phyloP scores from a whole-genome alignment of 2,797 vertebrate genomes.

The Sciurus carolinensis region DNA sequence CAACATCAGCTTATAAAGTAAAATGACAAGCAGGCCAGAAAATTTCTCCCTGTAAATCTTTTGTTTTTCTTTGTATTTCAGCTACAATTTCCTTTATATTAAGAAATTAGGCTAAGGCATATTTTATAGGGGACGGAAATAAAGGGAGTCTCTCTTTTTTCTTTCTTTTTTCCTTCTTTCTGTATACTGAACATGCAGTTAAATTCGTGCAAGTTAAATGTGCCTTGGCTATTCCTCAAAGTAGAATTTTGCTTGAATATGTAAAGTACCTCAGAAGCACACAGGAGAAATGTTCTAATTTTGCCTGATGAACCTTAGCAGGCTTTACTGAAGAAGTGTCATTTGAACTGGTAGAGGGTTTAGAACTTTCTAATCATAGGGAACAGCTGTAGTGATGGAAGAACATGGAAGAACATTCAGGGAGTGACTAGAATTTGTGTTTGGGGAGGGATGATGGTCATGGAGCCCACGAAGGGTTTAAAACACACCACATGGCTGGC shows the following conservation, averaged over 20 bases:
- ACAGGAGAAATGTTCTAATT: not conserved
- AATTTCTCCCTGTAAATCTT: not conserved
- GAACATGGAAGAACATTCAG: not conserved
- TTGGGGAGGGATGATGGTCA: not conserved
- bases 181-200: conserved; percentile 2
- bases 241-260: not conserved
- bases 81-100: not conserved
- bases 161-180: not conserved
- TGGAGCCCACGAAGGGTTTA: not conserved
- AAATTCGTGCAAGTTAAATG: not conserved
- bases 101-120: not conserved
- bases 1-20: not conserved
- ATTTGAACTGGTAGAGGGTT: not conserved
- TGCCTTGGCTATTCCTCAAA: not conserved
- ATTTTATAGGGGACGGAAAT: conserved; percentile 17
- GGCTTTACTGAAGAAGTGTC: not conserved
- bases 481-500: not conserved
- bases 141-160: not conserved
- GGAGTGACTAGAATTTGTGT: not conserved
- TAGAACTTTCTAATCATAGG: not conserved
- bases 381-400: not conserved
- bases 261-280: not conserved
- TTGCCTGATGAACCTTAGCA: not conserved
- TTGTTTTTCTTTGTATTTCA: conserved; percentile 41
- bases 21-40: conserved; percentile 1